Evolutionary conservation across 2,888 invertebrate species (phyloP), one percentile per base, ranked within the genome.

Genomic region (Amorpha juglandis): DNA sequence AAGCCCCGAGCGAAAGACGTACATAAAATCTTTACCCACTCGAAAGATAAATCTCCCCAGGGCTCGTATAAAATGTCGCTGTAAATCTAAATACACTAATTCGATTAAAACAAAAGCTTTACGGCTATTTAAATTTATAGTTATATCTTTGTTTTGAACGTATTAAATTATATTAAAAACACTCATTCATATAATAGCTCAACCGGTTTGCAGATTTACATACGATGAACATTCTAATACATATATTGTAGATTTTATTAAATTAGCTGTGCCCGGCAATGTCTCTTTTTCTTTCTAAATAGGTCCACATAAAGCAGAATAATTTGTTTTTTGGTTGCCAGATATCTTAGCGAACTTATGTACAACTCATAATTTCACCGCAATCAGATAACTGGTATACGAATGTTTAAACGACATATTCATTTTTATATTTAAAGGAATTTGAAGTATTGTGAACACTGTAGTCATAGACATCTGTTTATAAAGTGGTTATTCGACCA

Each of bases 101-200:
- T 74, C 68, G 70, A 70, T 69, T 65, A 67, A 70, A 81, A 74
- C 78, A 76, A 77, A 78, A 78, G 68, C 38, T 77, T 79, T 78
- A 79, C 71, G 71, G 71, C 68, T 70, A 65, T 72, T 70, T 72
- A 77, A 78, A 80, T 82, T 80, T 77, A 78, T 76, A 73, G 74
- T 75, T 74, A 71, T 77, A 75, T 76, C 76, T 76, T 78, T 80
- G 72, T 76, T 77, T 75, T 75, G 72, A 79, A 74, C 74, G 69
- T 73, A 74, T 77, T 78, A 79, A 80, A 74, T 74, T 71, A 79
- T 78, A 76, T 76, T 80, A 80, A 79, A 80, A 11, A 45, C 9
- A 75, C 74, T 69, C 73, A 78, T 81, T 80, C 73, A 78, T 74
- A n/a, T n/a, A n/a, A n/a, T n/a, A 64, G 69, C 67, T 66, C 65